phyloP scores from a whole-genome alignment of 2,113 vertebrate genomes.

The Poecile atricapillus region DNA sequence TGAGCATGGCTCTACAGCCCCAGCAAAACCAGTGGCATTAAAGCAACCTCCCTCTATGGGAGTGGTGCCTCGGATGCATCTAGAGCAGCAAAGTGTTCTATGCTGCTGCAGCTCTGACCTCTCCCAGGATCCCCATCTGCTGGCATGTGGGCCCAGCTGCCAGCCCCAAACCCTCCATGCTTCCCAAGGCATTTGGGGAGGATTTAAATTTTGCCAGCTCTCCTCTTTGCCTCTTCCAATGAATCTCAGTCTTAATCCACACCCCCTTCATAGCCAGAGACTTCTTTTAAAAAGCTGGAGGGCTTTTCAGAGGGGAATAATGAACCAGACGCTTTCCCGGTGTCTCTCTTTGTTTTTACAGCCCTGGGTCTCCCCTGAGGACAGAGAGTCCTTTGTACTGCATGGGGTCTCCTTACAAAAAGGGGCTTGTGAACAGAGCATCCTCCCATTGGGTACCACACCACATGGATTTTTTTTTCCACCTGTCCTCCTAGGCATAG shows the following conservation, averaged over 20 bases:
- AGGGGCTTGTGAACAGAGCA: constrained; percentile 57
- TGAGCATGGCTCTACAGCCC: background rate
- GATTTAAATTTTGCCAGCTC: constrained; percentile 27
- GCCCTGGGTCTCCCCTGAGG: constrained; percentile 41
- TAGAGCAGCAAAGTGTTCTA: background rate
- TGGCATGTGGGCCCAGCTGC: background rate
- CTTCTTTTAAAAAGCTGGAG: constrained; percentile 41
- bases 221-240: constrained; percentile 25
- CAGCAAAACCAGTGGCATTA: background rate
- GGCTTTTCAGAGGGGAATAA: constrained; percentile 54
- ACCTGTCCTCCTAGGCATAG: constrained; percentile 20
- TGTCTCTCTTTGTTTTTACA: constrained; percentile 56
- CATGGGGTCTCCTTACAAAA: constrained; percentile 32
- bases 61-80: background rate
- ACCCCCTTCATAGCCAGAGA: background rate
- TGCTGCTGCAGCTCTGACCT: background rate
- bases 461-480: background rate
- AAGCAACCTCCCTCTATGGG: background rate
- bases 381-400: constrained; percentile 51
- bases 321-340: constrained; percentile 59
- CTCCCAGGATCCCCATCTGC: background rate
- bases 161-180: background rate
- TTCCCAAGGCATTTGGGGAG: background rate
- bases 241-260: constrained; percentile 20
- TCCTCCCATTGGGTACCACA: constrained; percentile 21